Conservation (phyloP, 2,888 invertebrate genomes). For the Acrobasis suavella region DNA sequence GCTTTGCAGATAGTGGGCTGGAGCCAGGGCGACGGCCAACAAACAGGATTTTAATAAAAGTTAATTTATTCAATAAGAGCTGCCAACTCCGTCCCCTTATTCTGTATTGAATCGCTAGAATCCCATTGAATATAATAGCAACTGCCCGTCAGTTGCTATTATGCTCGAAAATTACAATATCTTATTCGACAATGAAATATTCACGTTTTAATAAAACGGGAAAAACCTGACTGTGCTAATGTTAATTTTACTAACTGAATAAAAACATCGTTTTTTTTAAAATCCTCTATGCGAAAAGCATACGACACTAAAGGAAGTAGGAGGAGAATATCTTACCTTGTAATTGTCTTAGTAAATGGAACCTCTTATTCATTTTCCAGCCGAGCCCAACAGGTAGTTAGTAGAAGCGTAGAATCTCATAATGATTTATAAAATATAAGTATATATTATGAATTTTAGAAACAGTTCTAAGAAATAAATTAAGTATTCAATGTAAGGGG, state of each 20-base stretch:
- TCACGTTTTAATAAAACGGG: conserved; percentile 14
- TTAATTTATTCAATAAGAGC: conserved; percentile 77
- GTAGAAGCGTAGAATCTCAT: no score
- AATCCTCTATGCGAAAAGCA: no score
- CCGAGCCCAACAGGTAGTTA: no score
- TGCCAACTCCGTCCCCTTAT: conserved; percentile 46
- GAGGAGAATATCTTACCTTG: no score
- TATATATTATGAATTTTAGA: no score
- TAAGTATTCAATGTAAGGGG: no score
- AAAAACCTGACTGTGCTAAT: not conserved
- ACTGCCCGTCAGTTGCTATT: conserved; percentile 1
- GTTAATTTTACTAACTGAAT: not conserved
- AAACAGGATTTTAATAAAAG: conserved; percentile 76
- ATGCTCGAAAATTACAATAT: conserved; percentile 22
- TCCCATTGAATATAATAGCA: conserved; percentile 33
- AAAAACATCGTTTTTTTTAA: no score
- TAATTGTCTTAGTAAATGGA: no score
- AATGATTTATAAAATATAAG: no score
- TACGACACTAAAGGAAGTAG: no score
- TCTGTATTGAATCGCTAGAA: conserved; percentile 47
- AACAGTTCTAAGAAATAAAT: no score
- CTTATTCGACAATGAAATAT: conserved; percentile 17
- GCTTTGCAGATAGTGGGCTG: conserved; percentile 47
- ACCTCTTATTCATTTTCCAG: no score
- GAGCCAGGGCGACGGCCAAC: conserved; percentile 53